Conservation (phyloP, 2,888 invertebrate genomes). For the Eucera pruinosa region DNA sequence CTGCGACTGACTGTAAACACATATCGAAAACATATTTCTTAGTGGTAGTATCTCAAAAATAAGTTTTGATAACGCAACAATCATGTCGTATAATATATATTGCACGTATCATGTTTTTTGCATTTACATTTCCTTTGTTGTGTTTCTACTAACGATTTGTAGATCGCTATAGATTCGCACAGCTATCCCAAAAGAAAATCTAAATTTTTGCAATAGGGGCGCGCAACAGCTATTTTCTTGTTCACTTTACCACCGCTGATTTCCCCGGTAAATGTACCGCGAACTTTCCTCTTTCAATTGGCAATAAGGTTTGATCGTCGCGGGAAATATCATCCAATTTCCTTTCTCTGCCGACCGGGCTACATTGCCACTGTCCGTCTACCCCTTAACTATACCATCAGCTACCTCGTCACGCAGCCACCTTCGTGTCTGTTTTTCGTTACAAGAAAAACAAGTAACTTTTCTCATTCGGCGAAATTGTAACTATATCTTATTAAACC, state of each 20-base stretch:
- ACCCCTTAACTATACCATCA: constrained; percentile 68
- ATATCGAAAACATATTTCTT: too few species aligned
- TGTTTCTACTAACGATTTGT: too few species aligned
- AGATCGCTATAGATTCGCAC: too few species aligned
- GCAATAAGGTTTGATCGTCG: constrained; percentile 83
- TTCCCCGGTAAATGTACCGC: constrained; percentile 81
- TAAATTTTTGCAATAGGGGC: constrained; percentile 68
- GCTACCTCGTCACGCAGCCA: constrained; percentile 40
- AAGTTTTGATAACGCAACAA: too few species aligned
- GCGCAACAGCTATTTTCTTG: constrained; percentile 72
- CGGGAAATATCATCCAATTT: constrained; percentile 83
- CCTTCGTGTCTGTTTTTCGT: constrained; percentile 41
- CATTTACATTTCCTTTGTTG: too few species aligned
- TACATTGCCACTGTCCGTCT: constrained; percentile 69
- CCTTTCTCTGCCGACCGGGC: constrained; percentile 76
- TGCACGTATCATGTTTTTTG: too few species aligned
- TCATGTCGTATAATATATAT: too few species aligned
- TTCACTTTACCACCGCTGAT: constrained; percentile 73
- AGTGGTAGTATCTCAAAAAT: too few species aligned
- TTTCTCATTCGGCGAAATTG: constrained; percentile 1
- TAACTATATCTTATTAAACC: too few species aligned
- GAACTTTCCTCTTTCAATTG: constrained; percentile 83
- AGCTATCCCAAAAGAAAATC: constrained; percentile 41
- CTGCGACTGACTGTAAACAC: too few species aligned
- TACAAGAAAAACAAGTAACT: constrained; percentile 42